phyloP scores from a whole-genome alignment of 2,888 invertebrate genomes.

The Dioctria linearis region DNA sequence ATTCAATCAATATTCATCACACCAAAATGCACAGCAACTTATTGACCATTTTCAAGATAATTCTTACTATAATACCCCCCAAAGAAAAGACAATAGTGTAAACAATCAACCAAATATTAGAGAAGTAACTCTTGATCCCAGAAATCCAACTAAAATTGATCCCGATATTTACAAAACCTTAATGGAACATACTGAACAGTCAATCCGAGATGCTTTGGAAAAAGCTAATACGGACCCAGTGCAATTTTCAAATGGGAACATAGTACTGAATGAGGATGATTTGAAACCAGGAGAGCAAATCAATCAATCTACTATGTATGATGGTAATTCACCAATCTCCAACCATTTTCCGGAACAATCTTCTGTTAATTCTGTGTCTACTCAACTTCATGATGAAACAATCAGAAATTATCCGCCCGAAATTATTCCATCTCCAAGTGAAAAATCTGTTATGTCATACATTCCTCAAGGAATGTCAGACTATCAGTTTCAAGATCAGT shows the following conservation, averaged over 20 bases:
- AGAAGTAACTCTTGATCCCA: constrained; percentile 11
- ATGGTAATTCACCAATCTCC: neutral
- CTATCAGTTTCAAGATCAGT: neutral
- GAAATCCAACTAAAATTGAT: constrained; percentile 32
- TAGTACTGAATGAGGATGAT: constrained; percentile 13
- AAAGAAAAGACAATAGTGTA: neutral
- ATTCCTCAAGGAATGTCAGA: constrained; percentile 18
- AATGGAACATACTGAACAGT: constrained; percentile 42
- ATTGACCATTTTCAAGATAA: constrained; percentile 5
- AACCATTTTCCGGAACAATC: constrained; percentile 28
- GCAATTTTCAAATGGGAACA: constrained; percentile 18
- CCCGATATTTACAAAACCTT: constrained; percentile 33
- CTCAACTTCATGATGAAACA: neutral
- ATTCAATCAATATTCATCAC: neutral
- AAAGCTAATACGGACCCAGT: constrained; percentile 37
- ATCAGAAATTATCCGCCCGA: constrained; percentile 10
- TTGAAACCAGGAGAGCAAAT: neutral
- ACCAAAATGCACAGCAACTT: neutral
- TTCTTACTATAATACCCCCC: constrained; percentile 11
- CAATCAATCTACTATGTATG: neutral
- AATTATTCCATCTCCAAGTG: constrained; percentile 24
- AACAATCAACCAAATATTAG: neutral
- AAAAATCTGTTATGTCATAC: constrained; percentile 9
- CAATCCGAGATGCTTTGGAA: constrained; percentile 32
- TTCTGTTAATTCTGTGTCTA: neutral